Conservation (phyloP, 2,888 invertebrate genomes). For the Ormyrus pomaceus region DNA sequence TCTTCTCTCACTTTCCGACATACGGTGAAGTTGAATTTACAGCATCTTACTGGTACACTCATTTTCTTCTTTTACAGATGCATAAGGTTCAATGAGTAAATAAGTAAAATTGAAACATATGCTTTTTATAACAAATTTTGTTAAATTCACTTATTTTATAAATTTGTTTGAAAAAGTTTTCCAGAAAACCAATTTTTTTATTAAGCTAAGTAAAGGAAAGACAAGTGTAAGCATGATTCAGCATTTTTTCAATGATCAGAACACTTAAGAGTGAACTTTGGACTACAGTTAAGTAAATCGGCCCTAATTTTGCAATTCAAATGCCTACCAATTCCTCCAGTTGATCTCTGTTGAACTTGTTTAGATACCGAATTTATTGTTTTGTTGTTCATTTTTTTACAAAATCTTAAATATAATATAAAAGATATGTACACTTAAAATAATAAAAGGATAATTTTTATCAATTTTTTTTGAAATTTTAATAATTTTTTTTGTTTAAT, state of each 20-base stretch:
- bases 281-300: constrained; percentile 10
- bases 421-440: not conserved
- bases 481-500: not conserved
- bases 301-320: constrained; percentile 34
- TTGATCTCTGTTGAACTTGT: not conserved
- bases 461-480: not conserved
- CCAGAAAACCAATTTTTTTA: not conserved
- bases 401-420: no score
- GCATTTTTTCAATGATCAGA: constrained; percentile 20
- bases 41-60: not conserved
- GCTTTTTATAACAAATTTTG: not conserved
- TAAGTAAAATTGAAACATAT: not conserved
- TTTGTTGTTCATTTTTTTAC: no score
- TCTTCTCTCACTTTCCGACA: no score
- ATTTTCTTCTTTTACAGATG: not conserved
- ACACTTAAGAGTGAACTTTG: constrained; percentile 24
- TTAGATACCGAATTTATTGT: not conserved
- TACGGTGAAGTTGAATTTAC: no score
- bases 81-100: no score
- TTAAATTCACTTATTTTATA: not conserved
- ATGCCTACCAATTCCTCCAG: not conserved
- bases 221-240: constrained; percentile 23
- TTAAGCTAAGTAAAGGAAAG: not conserved
- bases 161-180: not conserved
- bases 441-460: not conserved